A percentile compares a stretch with the other conserved stretches of the same genome.
phyloP scores from a whole-genome alignment of 2,888 invertebrate genomes.

The Lasioglossum marginatum region DNA sequence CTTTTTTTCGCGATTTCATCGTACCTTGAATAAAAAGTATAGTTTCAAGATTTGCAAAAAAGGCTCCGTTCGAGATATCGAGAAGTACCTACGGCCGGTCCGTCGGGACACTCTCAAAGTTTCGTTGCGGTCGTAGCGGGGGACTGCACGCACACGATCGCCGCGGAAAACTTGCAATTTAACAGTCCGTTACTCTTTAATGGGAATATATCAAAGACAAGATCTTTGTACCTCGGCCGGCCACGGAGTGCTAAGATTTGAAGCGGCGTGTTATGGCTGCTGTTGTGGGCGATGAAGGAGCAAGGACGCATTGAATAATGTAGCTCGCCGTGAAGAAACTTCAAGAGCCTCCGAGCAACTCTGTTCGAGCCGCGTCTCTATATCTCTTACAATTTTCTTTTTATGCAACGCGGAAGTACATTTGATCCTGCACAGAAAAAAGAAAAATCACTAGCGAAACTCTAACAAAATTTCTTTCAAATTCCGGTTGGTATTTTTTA shows the following conservation, averaged over 20 bases:
- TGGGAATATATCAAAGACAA: neutral
- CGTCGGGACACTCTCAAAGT: neutral
- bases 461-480: neutral
- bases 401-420: neutral
- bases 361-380: neutral
- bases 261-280: neutral
- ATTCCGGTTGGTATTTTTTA: neutral
- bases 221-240: neutral
- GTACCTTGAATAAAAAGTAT: neutral
- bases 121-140: neutral
- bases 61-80: neutral
- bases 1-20: neutral
- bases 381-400: neutral
- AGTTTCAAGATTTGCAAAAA: neutral
- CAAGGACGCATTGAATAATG: neutral
- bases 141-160: neutral
- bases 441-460: neutral
- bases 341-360: neutral
- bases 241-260: neutral
- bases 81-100: neutral
- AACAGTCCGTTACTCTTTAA: neutral
- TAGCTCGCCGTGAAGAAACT: neutral
- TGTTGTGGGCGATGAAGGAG: neutral
- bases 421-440: neutral
- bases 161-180: neutral